phyloP scores from a whole-genome alignment of 2,797 vertebrate species.

The Schizopygopsis malacanthus region DNA sequence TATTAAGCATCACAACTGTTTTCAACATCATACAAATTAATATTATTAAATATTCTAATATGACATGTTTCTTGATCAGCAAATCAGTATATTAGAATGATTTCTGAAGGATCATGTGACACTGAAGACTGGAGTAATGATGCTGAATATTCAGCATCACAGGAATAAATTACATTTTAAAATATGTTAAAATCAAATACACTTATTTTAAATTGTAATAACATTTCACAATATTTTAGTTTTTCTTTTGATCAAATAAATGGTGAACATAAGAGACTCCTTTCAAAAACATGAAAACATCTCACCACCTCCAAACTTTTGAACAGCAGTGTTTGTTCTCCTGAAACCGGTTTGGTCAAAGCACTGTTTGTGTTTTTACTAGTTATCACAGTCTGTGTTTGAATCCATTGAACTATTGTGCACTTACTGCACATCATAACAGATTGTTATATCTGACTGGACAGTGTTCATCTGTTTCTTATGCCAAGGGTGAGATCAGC shows the following conservation, averaged over 20 bases:
- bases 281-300: not conserved
- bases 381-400: not conserved
- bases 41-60: not conserved
- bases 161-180: not conserved
- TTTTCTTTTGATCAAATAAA: not conserved
- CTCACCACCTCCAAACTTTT: not conserved
- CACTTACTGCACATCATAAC: not conserved
- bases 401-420: not conserved
- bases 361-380: not conserved
- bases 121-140: not conserved
- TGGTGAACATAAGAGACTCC: not conserved
- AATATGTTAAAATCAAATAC: not conserved
- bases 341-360: not conserved
- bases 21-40: not conserved
- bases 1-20: not conserved
- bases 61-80: not conserved
- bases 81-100: not conserved
- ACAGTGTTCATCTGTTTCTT: conserved; percentile 3
- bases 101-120: not conserved
- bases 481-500: conserved; percentile 1
- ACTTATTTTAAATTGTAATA: not conserved
- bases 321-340: not conserved
- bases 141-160: not conserved
- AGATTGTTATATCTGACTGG: not conserved
- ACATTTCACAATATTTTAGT: not conserved